Evolutionary conservation across 2,113 vertebrate genomes (phyloP).

Genomic region (Oostethus manadensis): DNA sequence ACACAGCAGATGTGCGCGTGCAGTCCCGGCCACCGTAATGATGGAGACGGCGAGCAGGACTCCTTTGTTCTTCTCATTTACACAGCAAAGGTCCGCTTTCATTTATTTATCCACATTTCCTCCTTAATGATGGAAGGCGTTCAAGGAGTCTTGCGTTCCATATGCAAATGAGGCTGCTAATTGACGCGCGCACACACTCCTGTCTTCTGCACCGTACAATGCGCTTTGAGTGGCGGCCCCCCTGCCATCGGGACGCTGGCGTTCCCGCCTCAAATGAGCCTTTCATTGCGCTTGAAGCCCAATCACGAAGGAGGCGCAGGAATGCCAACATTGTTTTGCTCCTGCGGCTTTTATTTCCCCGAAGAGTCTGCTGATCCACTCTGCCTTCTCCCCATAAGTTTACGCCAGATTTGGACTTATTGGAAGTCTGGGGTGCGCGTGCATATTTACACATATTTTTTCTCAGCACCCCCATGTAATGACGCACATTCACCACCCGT

Average conservation of each 20-base stretch:
- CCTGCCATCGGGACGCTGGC: conserved; percentile 1
- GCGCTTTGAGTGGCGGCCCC: conserved; percentile 45
- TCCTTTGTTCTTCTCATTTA: conserved; percentile 62
- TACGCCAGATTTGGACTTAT: conserved; percentile 65
- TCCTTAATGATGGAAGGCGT: conserved; percentile 9
- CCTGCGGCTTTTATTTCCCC: conserved; percentile 66
- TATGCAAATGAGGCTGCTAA: conserved; percentile 70
- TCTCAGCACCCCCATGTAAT: no score
- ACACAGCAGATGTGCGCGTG: no score
- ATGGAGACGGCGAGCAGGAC: neutral
- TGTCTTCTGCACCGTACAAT: conserved; percentile 20
- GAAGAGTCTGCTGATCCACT: conserved; percentile 66
- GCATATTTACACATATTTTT: no score
- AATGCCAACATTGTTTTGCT: conserved; percentile 63
- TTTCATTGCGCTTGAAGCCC: conserved; percentile 48
- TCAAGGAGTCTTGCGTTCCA: conserved; percentile 53
- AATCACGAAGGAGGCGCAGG: conserved; percentile 52
- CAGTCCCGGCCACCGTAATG: neutral
- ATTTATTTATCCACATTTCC: conserved; percentile 57
- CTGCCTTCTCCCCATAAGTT: conserved; percentile 58
- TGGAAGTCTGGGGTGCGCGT: conserved; percentile 47
- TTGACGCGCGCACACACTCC: conserved; percentile 8
- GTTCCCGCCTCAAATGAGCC: conserved; percentile 43
- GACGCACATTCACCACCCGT: no score
- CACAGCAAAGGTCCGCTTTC: conserved; percentile 42